These are phyloP conservation scores for Alligator mississippiensis DNA, from an alignment of 2,113 vertebrate species.

Conservation along the genomic window DNA sequence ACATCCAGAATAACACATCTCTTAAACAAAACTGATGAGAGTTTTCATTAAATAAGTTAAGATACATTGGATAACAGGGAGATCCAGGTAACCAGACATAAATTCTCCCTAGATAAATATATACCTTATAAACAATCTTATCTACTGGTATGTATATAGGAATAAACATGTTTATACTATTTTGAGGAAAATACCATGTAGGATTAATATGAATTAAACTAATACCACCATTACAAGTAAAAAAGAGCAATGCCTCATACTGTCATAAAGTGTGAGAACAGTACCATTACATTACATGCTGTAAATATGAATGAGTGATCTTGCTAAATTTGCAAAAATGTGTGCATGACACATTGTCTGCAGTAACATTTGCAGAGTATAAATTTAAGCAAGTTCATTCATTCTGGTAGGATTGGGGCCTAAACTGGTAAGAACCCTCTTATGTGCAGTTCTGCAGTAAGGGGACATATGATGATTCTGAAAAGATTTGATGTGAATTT, in stretches of 20 bases:
- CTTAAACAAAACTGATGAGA: slow-evolving; percentile 26
- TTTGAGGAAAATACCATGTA: neutral
- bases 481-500: neutral
- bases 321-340: neutral
- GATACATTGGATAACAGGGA: neutral
- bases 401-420: neutral
- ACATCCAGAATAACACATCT: neutral
- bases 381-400: neutral
- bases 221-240: neutral
- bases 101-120: neutral
- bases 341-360: neutral
- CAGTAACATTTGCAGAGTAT: neutral
- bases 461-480: neutral
- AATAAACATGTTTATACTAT: neutral
- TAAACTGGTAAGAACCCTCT: neutral
- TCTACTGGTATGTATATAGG: neutral
- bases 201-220: neutral
- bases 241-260: neutral
- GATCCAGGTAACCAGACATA: slow-evolving; percentile 16
- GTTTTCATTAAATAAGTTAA: slow-evolving; percentile 28
- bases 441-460: neutral
- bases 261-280: neutral
- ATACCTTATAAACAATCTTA: neutral
- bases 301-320: neutral
- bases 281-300: neutral